phyloP scores from a whole-genome alignment of 2,797 vertebrate species.

The Picus viridis region DNA sequence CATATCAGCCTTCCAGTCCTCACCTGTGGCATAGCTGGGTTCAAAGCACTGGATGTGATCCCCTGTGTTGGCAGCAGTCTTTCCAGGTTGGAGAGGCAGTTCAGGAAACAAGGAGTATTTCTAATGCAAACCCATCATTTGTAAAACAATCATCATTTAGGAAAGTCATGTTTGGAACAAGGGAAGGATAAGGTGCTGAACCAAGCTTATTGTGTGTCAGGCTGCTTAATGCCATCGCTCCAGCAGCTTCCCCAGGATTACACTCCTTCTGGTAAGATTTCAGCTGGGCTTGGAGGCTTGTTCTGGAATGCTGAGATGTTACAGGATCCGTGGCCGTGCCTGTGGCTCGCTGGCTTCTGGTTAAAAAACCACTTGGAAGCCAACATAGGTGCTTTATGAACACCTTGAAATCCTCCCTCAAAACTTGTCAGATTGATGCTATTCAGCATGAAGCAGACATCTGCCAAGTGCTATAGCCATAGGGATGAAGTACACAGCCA shows the following conservation, averaged over 20 bases:
- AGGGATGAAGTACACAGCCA: not conserved
- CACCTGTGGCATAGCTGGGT: not conserved
- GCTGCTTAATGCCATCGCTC: not conserved
- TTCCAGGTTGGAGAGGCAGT: not conserved
- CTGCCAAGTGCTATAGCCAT: not conserved
- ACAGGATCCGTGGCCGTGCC: not conserved
- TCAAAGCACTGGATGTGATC: fast-evolving
- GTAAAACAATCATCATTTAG: not conserved
- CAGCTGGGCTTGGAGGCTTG: not conserved
- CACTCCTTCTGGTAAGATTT: not conserved
- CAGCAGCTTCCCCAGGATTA: not conserved
- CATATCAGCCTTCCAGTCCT: not conserved
- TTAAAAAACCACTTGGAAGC: not conserved
- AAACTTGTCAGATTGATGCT: not conserved
- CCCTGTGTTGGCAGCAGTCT: not conserved
- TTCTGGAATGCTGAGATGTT: not conserved
- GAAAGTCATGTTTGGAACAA: not conserved
- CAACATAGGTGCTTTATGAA: not conserved
- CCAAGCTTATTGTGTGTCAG: not conserved
- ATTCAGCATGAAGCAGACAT: not conserved
- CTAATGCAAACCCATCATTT: not conserved
- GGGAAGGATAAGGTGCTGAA: not conserved
- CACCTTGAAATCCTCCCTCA: not conserved
- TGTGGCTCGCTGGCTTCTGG: not conserved
- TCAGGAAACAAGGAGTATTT: not conserved